Conservation (phyloP, 2,113 vertebrate species). For the Hystrix brachyura region DNA sequence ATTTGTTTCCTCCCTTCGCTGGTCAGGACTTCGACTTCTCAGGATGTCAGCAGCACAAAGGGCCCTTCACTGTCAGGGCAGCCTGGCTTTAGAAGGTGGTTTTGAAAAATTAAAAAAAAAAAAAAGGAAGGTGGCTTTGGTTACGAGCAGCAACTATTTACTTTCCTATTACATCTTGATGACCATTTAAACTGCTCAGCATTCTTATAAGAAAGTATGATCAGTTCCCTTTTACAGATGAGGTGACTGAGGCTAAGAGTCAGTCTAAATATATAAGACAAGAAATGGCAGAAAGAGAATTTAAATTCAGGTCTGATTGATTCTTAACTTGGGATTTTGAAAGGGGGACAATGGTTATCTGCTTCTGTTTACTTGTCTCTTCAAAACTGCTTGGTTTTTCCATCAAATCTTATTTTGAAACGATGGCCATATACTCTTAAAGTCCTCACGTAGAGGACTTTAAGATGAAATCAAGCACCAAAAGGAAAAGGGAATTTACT, state of each 20-base stretch:
- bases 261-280: neutral
- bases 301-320: neutral
- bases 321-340: neutral
- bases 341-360: neutral
- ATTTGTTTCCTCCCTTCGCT: neutral
- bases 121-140: neutral
- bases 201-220: neutral
- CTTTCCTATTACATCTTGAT: neutral
- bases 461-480: neutral
- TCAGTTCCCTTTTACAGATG: neutral
- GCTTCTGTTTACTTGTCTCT: neutral
- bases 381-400: slow-evolving; percentile 5
- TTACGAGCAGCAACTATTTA: neutral
- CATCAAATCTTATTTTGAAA: neutral
- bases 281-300: neutral
- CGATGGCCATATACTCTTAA: neutral
- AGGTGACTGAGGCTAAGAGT: neutral
- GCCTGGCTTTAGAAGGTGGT: neutral
- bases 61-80: neutral
- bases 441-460: neutral
- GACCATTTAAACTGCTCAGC: neutral
- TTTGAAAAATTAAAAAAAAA: neutral
- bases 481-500: neutral
- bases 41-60: neutral
- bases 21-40: neutral